Base-by-base conservation (phyloP, 2,888 invertebrate species). In the Micoletzkya japonica region DNA sequence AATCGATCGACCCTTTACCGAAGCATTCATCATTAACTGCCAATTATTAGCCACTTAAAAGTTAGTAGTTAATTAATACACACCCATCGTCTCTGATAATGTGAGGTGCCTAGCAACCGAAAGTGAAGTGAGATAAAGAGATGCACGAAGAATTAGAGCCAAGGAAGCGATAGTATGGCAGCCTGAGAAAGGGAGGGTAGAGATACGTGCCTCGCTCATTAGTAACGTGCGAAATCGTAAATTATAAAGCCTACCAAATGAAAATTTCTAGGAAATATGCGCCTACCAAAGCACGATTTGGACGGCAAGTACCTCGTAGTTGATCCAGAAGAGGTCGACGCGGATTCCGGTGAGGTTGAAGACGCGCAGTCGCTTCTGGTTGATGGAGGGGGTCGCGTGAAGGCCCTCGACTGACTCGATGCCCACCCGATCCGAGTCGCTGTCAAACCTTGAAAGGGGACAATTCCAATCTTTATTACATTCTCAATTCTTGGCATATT, bases 251-350 rank as follows among this genome's bases (percentile, higher is more conserved):
- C n/a, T n/a, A n/a, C n/a, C n/a, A n/a, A n/a, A n/a, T 52, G 6
- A 6, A 52, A 14, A 52, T 14, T 52, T n/a, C 20, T 26, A 14
- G n/a, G 24, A 14, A 52, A 52, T 6, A 6, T 6, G 14, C 32
- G 6, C 14, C 7, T 2, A 52, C 3, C 28, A 32, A 26, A 3
- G 20, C 24, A 4, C 10, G 6, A 32, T 44, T 54, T 20, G 7
- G n/a, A 17, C 26, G 32, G 20, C 26, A 60, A 85, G 85, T 0
- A 93, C 92, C 56, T 89, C 86, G 83, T 90, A 92, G 86, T 92
- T 91, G 26, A 93, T 88, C 94, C 94, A 93, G 83, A 91, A 89
- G 0, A 92, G 87, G 71, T 90, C 90, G 0, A 91, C 89, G 30
- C 84, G 85, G 37, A 89, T 86, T 6, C 86, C 82, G 0, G 91